Evolutionary conservation across 2,113 vertebrate species (phyloP).

Genomic region (Tachycineta bicolor): DNA sequence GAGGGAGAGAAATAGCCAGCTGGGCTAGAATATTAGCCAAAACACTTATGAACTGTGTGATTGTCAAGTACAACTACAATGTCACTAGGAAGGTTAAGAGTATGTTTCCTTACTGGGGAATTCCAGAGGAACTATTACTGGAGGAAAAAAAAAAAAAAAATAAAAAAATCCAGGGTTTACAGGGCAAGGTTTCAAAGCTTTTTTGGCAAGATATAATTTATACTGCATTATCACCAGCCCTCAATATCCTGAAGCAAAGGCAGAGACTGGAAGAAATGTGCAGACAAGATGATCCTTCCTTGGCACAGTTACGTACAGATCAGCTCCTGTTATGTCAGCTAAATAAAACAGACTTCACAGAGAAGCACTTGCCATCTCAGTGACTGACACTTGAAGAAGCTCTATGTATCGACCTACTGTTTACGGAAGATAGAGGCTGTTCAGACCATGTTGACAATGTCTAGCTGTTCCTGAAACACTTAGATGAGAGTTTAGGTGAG

Average conservation of each 20-base stretch:
- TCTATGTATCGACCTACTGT: neutral
- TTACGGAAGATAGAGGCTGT: neutral
- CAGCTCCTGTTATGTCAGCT: constrained; percentile 45
- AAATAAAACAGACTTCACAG: constrained; percentile 17
- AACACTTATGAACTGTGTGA: constrained; percentile 3
- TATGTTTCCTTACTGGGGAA: constrained; percentile 51
- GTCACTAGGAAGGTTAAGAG: constrained; percentile 39
- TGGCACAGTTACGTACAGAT: constrained; percentile 24
- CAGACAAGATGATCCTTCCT: constrained; percentile 56
- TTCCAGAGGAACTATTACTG: constrained; percentile 51
- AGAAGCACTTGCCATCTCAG: neutral
- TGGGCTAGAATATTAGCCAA: constrained; percentile 50
- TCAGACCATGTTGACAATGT: neutral
- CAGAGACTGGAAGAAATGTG: constrained; percentile 52
- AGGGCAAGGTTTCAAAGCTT: constrained; percentile 48
- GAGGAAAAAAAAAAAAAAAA: neutral
- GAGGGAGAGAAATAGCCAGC: constrained; percentile 35
- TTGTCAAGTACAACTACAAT: constrained; percentile 33
- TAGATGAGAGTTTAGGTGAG: neutral
- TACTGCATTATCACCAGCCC: constrained; percentile 26
- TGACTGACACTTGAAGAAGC: neutral
- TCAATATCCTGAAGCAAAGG: constrained; percentile 56
- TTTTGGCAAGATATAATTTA: constrained; percentile 42
- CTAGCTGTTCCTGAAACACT: neutral
- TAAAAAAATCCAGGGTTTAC: neutral